These are phyloP conservation scores for Trinorchestia longiramus DNA, from an alignment of 1,140 invertebrate species.

Conservation along the genomic window DNA sequence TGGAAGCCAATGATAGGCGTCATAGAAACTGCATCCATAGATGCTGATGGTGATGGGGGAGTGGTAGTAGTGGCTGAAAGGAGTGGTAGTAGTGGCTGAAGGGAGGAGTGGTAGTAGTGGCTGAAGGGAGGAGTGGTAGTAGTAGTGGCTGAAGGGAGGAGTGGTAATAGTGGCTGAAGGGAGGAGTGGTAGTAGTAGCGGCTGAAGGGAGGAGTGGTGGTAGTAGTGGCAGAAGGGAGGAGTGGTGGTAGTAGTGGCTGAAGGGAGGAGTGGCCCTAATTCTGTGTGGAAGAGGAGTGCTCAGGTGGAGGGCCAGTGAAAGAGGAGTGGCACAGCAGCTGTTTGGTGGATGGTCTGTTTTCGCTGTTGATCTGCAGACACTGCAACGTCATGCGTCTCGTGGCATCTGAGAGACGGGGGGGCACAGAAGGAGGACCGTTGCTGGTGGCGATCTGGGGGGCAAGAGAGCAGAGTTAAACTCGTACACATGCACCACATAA, in stretches of 20 bases:
- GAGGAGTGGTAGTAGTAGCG: neutral
- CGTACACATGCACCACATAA: slow-evolving; percentile 32
- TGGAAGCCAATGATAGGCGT: no score
- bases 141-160: neutral
- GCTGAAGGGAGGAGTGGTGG: neutral
- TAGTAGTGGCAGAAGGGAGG: neutral
- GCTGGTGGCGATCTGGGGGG: slow-evolving; percentile 71
- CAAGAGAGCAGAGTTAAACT: neutral
- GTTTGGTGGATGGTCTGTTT: slow-evolving; percentile 71
- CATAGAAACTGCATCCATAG: no score
- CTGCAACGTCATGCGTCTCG: slow-evolving; percentile 70
- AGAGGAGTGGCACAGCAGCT: slow-evolving; percentile 71
- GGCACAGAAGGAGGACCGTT: slow-evolving; percentile 71
- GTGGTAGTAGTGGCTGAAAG: neutral
- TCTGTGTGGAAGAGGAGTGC: neutral
- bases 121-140: neutral
- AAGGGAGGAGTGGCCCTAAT: neutral
- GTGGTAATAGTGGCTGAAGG: neutral
- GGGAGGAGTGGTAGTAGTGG: neutral
- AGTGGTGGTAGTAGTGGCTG: neutral
- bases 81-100: neutral
- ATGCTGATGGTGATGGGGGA: no score
- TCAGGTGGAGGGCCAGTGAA: slow-evolving; percentile 65
- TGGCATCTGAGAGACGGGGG: slow-evolving; percentile 68
- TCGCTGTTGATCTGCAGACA: slow-evolving; percentile 71